Conservation (phyloP, 1,140 invertebrate species). For the Drosophila sechellia region DNA sequence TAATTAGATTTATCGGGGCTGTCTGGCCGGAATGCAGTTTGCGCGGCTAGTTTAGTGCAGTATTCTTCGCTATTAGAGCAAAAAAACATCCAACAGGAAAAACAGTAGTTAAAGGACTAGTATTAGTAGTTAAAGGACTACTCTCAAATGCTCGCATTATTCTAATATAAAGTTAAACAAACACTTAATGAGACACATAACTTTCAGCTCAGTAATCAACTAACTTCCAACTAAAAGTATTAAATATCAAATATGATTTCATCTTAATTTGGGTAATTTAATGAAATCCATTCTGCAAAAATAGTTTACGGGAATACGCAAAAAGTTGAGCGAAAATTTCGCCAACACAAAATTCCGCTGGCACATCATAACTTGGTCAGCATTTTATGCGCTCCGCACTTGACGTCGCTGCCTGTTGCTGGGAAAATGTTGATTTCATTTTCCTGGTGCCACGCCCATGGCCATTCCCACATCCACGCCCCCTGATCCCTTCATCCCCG, state of each 20-base stretch:
- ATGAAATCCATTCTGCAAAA: not conserved
- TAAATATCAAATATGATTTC: not conserved
- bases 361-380: constrained; percentile 33
- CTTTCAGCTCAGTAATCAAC: no score
- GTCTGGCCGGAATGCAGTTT: constrained; percentile 14
- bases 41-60: constrained; percentile 4
- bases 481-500: not conserved
- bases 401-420: constrained; percentile 38
- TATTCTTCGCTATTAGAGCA: constrained; percentile 1
- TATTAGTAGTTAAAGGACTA: no score
- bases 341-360: constrained; percentile 22
- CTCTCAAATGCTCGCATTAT: no score
- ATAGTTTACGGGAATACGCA: constrained; percentile 1
- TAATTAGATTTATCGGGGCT: constrained; percentile 56
- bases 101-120: not conserved
- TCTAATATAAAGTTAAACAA: no score
- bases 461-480: not conserved
- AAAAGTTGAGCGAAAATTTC: constrained; percentile 14
- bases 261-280: constrained; percentile 2
- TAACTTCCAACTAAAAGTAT: not conserved
- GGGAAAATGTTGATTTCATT: constrained; percentile 48
- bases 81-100: constrained; percentile 3
- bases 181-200: no score
- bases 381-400: constrained; percentile 10
- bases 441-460: constrained; percentile 1